phyloP scores from a whole-genome alignment of 2,888 invertebrate species.

The Reticulitermes lucifugus region DNA sequence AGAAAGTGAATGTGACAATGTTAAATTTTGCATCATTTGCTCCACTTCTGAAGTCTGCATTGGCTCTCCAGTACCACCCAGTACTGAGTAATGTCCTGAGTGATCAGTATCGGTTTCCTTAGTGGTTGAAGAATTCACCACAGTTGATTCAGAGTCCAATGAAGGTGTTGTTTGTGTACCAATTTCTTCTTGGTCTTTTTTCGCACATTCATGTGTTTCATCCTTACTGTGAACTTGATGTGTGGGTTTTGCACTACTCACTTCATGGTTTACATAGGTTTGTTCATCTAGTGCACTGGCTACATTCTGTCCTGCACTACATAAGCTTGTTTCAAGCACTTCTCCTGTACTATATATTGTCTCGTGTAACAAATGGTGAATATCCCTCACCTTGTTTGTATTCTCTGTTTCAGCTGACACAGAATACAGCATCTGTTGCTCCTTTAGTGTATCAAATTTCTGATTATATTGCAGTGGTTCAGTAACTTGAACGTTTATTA shows the following conservation, averaged over 20 bases:
- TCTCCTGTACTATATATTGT: conserved; percentile 24
- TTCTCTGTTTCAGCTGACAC: neutral
- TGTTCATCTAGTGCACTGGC: neutral
- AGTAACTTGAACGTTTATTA: neutral
- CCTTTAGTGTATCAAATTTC: neutral
- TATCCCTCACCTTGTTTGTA: neutral
- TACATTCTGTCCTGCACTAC: no score
- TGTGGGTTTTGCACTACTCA: neutral
- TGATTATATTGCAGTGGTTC: neutral
- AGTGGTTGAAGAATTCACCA: neutral
- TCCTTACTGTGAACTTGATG: neutral
- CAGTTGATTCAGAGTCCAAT: conserved; percentile 2
- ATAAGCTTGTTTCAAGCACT: neutral
- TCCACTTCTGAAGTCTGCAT: neutral
- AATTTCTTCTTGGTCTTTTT: conserved; percentile 31
- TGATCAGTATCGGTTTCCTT: neutral
- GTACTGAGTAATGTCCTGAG: neutral
- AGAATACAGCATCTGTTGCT: neutral
- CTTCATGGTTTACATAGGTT: neutral
- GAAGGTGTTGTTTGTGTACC: conserved; percentile 38
- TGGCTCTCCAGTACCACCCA: neutral
- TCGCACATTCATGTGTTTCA: neutral
- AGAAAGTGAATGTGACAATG: neutral
- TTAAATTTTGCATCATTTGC: neutral
- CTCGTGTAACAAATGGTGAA: conserved; percentile 5